Conservation (phyloP, 2,113 vertebrate species). For the Eulemur macaco region DNA sequence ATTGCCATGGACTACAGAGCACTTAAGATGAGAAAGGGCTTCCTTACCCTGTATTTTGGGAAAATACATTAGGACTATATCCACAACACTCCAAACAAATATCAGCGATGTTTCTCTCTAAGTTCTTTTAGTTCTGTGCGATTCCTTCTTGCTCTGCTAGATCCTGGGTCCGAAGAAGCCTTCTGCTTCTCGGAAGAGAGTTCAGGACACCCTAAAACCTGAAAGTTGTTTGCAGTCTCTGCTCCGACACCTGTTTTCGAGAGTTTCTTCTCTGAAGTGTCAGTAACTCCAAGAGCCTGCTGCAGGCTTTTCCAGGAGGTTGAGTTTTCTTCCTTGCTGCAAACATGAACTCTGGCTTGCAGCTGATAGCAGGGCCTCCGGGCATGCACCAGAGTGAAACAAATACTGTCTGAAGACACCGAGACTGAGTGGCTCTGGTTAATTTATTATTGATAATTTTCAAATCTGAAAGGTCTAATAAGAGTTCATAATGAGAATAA, state of each 20-base stretch:
- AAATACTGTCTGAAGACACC: background rate
- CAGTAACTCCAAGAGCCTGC: background rate
- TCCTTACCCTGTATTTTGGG: background rate
- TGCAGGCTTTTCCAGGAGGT: background rate
- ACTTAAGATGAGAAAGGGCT: background rate
- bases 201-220: background rate
- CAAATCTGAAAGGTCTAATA: background rate
- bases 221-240: background rate
- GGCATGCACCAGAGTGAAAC: background rate
- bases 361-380: background rate
- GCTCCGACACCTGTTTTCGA: background rate
- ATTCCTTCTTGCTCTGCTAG: background rate
- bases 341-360: background rate
- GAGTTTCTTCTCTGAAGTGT: background rate
- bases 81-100: background rate
- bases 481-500: background rate
- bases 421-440: background rate
- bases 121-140: background rate
- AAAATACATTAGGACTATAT: background rate
- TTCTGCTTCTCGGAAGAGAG: background rate
- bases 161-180: background rate
- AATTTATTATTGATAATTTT: slow-evolving; percentile 32
- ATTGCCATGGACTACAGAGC: background rate
- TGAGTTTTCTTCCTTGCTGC: background rate
- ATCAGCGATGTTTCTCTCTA: background rate